Conservation (phyloP, 2,113 vertebrate genomes). For the Nicator chloris region DNA sequence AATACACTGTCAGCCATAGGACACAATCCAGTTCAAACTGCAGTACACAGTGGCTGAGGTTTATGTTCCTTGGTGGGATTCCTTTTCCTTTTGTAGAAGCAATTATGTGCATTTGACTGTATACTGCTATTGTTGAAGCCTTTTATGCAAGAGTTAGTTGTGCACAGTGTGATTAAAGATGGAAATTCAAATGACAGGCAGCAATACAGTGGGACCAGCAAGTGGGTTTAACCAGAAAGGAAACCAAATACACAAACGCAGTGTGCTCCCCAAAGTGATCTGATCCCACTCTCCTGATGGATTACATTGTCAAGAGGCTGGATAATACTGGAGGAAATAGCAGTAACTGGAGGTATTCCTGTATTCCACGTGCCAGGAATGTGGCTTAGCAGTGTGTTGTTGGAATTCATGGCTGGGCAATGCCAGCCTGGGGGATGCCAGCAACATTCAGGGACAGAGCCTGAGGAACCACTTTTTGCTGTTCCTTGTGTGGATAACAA, state of each 20-base stretch:
- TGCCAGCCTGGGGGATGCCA: neutral
- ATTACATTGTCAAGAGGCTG: neutral
- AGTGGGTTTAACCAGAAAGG: neutral
- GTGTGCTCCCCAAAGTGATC: neutral
- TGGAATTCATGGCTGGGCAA: neutral
- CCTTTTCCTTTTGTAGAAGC: neutral
- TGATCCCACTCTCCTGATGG: neutral
- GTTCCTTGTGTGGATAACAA: neutral
- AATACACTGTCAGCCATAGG: neutral
- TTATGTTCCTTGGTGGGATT: conserved; percentile 19
- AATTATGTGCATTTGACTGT: conserved; percentile 22
- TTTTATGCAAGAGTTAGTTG: neutral
- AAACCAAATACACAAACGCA: neutral
- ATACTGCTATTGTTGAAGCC: neutral
- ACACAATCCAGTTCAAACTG: conserved; percentile 8
- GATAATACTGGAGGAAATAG: neutral
- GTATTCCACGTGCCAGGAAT: neutral
- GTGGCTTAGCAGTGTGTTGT: fast-evolving
- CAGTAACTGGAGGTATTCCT: neutral
- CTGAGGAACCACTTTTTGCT: neutral
- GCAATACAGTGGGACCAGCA: neutral
- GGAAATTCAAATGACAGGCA: neutral
- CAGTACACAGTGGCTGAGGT: neutral
- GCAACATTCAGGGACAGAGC: neutral
- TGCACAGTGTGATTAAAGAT: neutral